A percentile compares a stretch with the other conserved stretches of the same genome.
These are phyloP conservation scores for Nansenia antarctica DNA, from an alignment of 2,113 vertebrate species.

Conservation along the genomic window DNA sequence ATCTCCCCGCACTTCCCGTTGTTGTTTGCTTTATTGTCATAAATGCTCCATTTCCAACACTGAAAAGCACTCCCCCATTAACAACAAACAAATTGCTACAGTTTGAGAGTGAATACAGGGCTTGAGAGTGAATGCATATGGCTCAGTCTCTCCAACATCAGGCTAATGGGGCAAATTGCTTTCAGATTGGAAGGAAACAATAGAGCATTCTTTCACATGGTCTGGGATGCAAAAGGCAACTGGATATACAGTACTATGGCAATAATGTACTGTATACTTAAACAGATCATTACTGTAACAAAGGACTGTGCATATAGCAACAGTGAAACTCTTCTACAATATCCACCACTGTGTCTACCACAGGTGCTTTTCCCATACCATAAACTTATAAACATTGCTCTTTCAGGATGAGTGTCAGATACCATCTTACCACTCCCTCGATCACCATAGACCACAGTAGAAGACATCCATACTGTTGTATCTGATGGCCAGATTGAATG, in stretches of 20 bases:
- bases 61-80: slow-evolving; percentile 32
- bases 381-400: slow-evolving; percentile 30
- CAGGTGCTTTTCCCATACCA: not conserved
- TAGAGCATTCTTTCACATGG: slow-evolving; percentile 14
- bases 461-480: slow-evolving; percentile 19
- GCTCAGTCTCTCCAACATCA: slow-evolving; percentile 43
- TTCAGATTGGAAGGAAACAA: slow-evolving; percentile 53
- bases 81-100: slow-evolving; percentile 59
- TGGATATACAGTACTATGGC: slow-evolving; percentile 32
- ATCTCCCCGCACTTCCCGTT: slow-evolving; percentile 55
- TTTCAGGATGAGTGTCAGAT: slow-evolving; percentile 29
- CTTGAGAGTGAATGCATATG: slow-evolving; percentile 38
- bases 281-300: not conserved
- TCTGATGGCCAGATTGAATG: not conserved
- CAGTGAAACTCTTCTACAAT: not conserved
- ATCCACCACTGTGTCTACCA: not conserved
- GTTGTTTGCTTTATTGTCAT: slow-evolving; percentile 58
- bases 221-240: slow-evolving; percentile 48
- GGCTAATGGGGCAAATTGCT: slow-evolving; percentile 65
- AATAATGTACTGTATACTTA: not conserved
- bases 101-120: slow-evolving; percentile 40
- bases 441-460: slow-evolving; percentile 24
- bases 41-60: slow-evolving; percentile 45
- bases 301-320: not conserved
- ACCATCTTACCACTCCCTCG: slow-evolving; percentile 15